Percentiles rank a stretch among this genome's conserved stretches.
phyloP scores from a whole-genome alignment of 2,797 vertebrate genomes.

The Cuculus canorus region DNA sequence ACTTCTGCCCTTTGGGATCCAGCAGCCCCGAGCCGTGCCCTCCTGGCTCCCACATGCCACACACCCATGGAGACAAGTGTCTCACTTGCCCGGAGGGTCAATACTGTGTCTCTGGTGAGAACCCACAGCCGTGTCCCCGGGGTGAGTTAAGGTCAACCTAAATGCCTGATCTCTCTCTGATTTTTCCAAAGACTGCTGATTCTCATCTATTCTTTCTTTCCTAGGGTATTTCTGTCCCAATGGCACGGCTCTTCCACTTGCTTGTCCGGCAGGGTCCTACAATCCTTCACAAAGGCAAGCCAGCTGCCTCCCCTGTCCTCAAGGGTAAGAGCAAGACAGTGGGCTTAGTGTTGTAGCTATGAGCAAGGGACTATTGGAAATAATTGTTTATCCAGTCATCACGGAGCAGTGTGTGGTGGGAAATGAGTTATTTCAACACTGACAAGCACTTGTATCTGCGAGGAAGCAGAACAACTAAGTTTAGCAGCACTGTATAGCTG shows the following conservation, averaged over 20 bases:
- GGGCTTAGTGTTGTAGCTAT: fast-evolving
- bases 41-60: conserved; percentile 81
- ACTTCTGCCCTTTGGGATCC: conserved; percentile 83
- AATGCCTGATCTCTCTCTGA: fast-evolving
- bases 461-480: not conserved
- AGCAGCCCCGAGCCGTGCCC: conserved; percentile 76
- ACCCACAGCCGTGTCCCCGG: conserved; percentile 81
- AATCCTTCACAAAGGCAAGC: conserved; percentile 77
- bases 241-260: conserved; percentile 80
- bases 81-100: conserved; percentile 83
- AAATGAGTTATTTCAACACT: not conserved
- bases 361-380: not conserved
- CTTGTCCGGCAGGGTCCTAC: conserved; percentile 86
- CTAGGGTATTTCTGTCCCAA: conserved; percentile 89
- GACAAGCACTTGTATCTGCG: not conserved
- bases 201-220: not conserved
- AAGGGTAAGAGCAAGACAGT: conserved; percentile 79
- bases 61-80: conserved; percentile 78
- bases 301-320: conserved; percentile 84
- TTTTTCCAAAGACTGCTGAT: not conserved
- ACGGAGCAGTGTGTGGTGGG: not conserved
- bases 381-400: too few species aligned
- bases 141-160: conserved; percentile 74
- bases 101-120: conserved; percentile 81
- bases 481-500: not conserved